These are phyloP conservation scores for Drosophila sturtevanti DNA, from an alignment of 1,140 invertebrate species.

Conservation along the genomic window DNA sequence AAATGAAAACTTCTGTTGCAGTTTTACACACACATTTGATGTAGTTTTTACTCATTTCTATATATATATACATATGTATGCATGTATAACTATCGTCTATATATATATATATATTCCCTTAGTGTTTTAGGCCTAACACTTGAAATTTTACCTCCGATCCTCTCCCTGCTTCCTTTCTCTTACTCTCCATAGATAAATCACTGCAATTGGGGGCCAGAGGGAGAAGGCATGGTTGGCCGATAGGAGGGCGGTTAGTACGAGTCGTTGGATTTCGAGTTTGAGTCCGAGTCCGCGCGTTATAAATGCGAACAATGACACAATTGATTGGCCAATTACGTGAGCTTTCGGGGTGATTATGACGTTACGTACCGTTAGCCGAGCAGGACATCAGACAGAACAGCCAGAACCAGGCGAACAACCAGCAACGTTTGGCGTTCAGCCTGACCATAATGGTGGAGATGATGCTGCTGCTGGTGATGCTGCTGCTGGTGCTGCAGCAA, in stretches of 20 bases:
- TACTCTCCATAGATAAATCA: conserved; percentile 60
- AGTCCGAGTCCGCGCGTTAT: conserved; percentile 70
- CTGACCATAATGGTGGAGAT: background rate
- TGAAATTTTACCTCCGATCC: background rate
- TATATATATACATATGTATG: background rate
- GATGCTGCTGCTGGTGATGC: background rate
- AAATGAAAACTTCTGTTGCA: conserved; percentile 68
- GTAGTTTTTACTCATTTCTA: conserved; percentile 18
- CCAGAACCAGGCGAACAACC: background rate
- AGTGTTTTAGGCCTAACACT: conserved; percentile 35
- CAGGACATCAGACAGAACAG: conserved; percentile 23
- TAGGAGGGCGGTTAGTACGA: background rate
- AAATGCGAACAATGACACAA: conserved; percentile 82
- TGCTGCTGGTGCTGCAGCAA: no score
- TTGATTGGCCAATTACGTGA: conserved; percentile 82
- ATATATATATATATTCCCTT: background rate
- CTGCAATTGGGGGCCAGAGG: conserved; percentile 29
- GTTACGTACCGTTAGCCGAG: conserved; percentile 73
- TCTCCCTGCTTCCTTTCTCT: background rate
- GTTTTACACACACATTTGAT: conserved; percentile 34
- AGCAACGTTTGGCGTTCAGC: conserved; percentile 11
- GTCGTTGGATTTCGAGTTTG: conserved; percentile 32
- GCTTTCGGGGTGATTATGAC: conserved; percentile 80
- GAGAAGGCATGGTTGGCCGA: background rate
- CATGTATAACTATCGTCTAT: background rate